Percentiles rank a stretch among this genome's conserved stretches.
Evolutionary conservation across 2,888 invertebrate genomes (phyloP).

Genomic region (Spialia ferax): DNA sequence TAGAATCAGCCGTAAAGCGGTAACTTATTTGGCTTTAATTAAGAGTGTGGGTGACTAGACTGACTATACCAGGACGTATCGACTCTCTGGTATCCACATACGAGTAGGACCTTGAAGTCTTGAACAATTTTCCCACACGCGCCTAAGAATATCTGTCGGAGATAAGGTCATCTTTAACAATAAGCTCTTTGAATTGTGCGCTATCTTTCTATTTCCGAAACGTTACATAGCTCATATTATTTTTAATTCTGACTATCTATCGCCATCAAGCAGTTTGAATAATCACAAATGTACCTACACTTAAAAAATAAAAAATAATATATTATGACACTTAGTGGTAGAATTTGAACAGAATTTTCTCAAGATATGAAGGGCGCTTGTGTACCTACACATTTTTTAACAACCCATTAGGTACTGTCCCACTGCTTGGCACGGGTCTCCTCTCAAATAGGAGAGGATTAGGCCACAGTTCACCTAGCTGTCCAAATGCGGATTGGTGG

Average conservation of each 20-base stretch:
- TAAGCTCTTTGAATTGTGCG: slow-evolving; percentile 10
- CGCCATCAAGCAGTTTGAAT: no score
- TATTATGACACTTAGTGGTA: no score
- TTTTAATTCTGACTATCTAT: background rate
- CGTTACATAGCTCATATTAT: background rate
- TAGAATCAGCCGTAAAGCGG: slow-evolving; percentile 14
- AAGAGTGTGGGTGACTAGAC: slow-evolving; percentile 64
- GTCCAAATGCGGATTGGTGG: no score
- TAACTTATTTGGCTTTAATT: slow-evolving; percentile 64
- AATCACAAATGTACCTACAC: no score
- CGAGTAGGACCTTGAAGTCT: slow-evolving; percentile 52
- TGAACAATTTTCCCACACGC: slow-evolving; percentile 67
- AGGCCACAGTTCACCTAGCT: no score
- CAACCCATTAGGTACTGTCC: no score
- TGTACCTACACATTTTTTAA: no score
- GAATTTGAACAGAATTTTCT: no score
- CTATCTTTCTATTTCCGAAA: background rate
- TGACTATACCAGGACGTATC: slow-evolving; percentile 59
- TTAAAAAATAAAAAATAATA: no score
- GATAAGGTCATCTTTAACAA: slow-evolving; percentile 44
- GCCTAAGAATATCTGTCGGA: slow-evolving; percentile 46
- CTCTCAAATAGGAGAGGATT: no score
- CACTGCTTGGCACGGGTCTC: no score
- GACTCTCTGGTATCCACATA: slow-evolving; percentile 48
- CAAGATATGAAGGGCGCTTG: no score